Evolutionary conservation across 2,888 invertebrate genomes (phyloP).

Genomic region (Nebria salina): DNA sequence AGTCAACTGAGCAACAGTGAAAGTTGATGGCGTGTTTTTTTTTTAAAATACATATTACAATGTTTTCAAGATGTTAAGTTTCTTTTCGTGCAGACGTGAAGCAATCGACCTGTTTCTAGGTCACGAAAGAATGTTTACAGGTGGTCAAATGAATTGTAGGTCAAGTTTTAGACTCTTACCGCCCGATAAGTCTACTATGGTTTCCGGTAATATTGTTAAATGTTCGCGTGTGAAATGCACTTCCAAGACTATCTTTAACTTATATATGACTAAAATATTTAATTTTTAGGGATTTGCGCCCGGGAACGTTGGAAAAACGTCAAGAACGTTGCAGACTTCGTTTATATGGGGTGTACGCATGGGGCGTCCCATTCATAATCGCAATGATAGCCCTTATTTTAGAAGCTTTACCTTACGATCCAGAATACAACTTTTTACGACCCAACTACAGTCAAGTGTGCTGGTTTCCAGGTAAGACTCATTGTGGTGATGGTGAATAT

Average conservation of each 20-base stretch:
- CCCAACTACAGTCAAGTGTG: slow-evolving; percentile 84
- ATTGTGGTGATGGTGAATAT: not conserved
- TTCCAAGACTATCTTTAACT: not conserved
- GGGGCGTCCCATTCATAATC: slow-evolving; percentile 83
- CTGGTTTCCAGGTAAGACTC: slow-evolving; percentile 81
- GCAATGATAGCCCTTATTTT: slow-evolving; percentile 78
- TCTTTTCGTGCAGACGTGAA: not conserved
- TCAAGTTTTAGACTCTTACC: not conserved
- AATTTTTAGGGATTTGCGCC: slow-evolving; percentile 78
- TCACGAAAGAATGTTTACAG: not conserved
- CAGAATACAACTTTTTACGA: slow-evolving; percentile 71
- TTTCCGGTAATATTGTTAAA: not conserved
- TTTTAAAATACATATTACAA: not conserved
- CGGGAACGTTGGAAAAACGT: slow-evolving; percentile 84
- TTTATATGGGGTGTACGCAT: slow-evolving; percentile 84
- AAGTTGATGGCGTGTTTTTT: not conserved
- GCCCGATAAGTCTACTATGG: not conserved
- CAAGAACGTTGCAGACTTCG: slow-evolving; percentile 84
- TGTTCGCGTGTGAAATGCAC: not conserved
- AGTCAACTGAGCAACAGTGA: not conserved
- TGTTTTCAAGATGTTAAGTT: not conserved
- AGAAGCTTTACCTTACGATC: slow-evolving; percentile 72
- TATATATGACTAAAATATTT: no score
- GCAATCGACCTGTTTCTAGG: not conserved
- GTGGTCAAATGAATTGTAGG: not conserved